These are phyloP conservation scores for Agrotis puta DNA, from an alignment of 2,888 invertebrate genomes.

Conservation along the genomic window DNA sequence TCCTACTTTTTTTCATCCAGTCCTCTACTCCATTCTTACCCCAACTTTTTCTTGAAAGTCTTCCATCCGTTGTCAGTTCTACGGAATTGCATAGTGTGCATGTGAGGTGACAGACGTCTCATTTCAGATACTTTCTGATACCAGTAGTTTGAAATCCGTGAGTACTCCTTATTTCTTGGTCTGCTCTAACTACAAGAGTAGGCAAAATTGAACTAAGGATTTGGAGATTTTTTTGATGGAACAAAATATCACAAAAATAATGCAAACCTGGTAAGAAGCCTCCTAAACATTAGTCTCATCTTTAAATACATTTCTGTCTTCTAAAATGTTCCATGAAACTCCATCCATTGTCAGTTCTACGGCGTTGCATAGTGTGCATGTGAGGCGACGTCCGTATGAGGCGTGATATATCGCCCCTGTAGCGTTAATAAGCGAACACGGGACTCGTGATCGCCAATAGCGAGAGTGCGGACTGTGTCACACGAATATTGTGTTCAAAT, in stretches of 20 bases:
- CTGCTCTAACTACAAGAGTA: not conserved
- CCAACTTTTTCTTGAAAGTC: not conserved
- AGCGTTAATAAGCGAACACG: conserved; percentile 90
- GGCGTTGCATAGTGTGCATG: conserved; percentile 65
- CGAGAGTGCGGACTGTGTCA: conserved; percentile 67
- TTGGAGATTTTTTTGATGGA: not conserved
- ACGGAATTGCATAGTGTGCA: conserved; percentile 61
- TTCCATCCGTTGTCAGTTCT: conserved; percentile 49
- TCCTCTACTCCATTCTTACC: not conserved
- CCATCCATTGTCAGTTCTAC: conserved; percentile 60
- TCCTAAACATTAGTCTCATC: too few species aligned
- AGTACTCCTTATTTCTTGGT: not conserved
- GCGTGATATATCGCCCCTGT: conserved; percentile 89
- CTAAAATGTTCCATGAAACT: not conserved
- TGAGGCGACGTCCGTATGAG: conserved; percentile 81
- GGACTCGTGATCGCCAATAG: conserved; percentile 89
- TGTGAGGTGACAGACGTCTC: conserved; percentile 73
- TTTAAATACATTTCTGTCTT: not conserved
- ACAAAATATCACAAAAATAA: not conserved
- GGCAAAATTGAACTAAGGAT: not conserved
- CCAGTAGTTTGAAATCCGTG: not conserved
- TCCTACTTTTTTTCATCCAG: too few species aligned
- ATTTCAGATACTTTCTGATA: conserved; percentile 40
- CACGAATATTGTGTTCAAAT: conserved; percentile 66
- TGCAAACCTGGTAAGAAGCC: too few species aligned